Conservation (phyloP, 2,888 invertebrate species). For the Drosophila emarginata region DNA sequence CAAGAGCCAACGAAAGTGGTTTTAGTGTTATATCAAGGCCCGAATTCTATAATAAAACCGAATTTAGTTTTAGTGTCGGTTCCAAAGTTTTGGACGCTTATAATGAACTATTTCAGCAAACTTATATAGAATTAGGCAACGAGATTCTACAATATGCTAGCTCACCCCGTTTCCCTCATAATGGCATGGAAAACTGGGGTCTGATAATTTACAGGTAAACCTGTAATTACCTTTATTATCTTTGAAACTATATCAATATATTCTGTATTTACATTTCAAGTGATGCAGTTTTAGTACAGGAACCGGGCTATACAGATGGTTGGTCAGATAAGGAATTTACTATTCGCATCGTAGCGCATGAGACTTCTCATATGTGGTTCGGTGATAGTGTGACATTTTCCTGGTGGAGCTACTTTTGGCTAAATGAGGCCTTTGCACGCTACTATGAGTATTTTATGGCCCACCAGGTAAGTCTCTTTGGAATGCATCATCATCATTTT, state of each 20-base stretch:
- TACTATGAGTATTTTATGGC: constrained; percentile 87
- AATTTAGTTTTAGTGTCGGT: constrained; percentile 84
- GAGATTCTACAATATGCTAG: constrained; percentile 90
- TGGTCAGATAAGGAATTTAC: constrained; percentile 80
- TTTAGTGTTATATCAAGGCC: constrained; percentile 86
- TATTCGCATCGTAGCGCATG: constrained; percentile 83
- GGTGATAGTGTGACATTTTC: constrained; percentile 84
- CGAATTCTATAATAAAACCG: constrained; percentile 86
- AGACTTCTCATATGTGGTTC: constrained; percentile 87
- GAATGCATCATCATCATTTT: too few species aligned
- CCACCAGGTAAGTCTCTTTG: constrained; percentile 72
- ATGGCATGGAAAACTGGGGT: constrained; percentile 96
- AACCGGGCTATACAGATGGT: constrained; percentile 72
- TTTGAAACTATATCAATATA: not conserved
- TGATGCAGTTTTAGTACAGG: constrained; percentile 59
- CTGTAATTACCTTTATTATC: constrained; percentile 52
- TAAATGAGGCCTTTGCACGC: constrained; percentile 87
- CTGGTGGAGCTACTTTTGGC: constrained; percentile 85
- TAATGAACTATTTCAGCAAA: constrained; percentile 88
- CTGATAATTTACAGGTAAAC: constrained; percentile 90
- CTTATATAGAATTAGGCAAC: constrained; percentile 84
- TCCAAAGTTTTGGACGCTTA: constrained; percentile 53
- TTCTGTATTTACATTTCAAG: constrained; percentile 40
- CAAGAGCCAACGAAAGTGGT: constrained; percentile 51
- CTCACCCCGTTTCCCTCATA: constrained; percentile 89